Percentiles rank a stretch among this genome's conserved stretches.
Evolutionary conservation across 2,113 vertebrate species (phyloP).

Genomic region (Ardeotis arabs): DNA sequence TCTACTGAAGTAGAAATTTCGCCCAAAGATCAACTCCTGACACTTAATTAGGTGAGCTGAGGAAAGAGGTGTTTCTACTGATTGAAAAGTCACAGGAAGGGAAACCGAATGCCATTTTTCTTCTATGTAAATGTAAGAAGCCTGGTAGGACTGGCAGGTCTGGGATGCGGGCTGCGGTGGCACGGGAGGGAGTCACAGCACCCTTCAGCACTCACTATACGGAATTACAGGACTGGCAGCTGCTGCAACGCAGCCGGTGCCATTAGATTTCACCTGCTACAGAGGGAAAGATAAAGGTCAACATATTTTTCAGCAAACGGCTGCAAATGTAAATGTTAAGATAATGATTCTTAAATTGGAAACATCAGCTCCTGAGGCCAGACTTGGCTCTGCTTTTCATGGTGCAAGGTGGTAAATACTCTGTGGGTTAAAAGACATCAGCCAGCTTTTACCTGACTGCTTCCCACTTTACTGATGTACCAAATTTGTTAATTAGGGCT

Average conservation of each 20-base stretch:
- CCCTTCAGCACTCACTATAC: rapidly evolving
- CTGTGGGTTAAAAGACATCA: not conserved
- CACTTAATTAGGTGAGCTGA: not conserved
- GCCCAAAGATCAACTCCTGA: conserved; percentile 17
- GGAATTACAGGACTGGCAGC: not conserved
- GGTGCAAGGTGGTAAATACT: not conserved
- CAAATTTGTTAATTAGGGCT: not conserved
- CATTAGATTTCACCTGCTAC: not conserved
- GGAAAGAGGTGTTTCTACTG: not conserved
- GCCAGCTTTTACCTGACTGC: not conserved
- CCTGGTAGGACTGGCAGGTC: not conserved
- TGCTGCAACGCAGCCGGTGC: not conserved
- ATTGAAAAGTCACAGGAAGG: not conserved
- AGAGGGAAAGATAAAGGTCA: not conserved
- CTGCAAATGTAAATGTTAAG: not conserved
- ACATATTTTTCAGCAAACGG: not conserved
- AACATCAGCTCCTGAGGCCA: not conserved
- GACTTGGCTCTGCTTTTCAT: not conserved
- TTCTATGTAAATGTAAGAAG: not conserved
- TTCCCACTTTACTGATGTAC: not conserved
- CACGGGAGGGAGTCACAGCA: not conserved
- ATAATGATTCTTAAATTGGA: not conserved
- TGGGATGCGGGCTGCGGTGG: not conserved
- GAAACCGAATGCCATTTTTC: not conserved
- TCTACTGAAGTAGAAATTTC: conserved; percentile 3